phyloP scores from a whole-genome alignment of 35 echinoderm and acorn worm species.

The Chiridota heheva region DNA sequence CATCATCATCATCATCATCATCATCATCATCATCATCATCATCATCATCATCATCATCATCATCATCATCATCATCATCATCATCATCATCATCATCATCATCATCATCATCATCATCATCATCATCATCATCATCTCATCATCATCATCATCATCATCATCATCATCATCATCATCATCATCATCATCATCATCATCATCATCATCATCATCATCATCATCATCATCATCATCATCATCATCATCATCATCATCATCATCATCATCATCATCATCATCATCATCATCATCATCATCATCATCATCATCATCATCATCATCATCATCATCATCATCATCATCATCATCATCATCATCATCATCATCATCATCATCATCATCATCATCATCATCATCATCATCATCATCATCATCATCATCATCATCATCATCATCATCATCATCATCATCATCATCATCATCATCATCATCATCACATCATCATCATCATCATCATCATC shows the following conservation, averaged over 20 bases:
- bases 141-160: constrained; percentile 6
- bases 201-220: no score
- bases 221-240: constrained; percentile 22
- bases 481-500: constrained; percentile 10
- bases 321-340: constrained; percentile 5
- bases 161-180: neutral
- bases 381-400: neutral
- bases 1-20: neutral
- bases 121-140: no score
- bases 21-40: neutral
- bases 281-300: constrained; percentile 6
- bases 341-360: constrained; percentile 26
- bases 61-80: neutral
- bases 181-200: constrained; percentile 10
- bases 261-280: constrained; percentile 2
- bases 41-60: neutral
- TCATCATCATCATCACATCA: no score
- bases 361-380: constrained; percentile 1
- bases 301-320: neutral
- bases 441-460: no score
- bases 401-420: neutral
- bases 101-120: no score
- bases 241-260: constrained; percentile 22
- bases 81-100: neutral
- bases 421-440: constrained; percentile 10